Evolutionary conservation across 2,888 invertebrate species (phyloP).

Genomic region (Thymelicus acteon): DNA sequence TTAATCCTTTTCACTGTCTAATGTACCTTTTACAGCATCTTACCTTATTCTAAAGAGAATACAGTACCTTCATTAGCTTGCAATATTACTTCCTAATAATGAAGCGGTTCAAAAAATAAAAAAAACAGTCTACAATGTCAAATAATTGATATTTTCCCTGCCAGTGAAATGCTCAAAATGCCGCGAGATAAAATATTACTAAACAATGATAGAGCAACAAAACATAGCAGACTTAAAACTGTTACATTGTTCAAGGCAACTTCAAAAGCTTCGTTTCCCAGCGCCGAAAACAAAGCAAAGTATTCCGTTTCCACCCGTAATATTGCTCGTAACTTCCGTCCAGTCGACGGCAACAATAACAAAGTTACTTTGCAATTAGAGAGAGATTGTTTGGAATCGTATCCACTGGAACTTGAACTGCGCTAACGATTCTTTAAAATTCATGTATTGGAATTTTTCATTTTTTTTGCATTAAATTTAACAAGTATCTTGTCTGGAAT

Average conservation of each 20-base stretch:
- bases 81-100: too few species aligned
- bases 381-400: slow-evolving; percentile 50
- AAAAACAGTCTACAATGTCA: background rate
- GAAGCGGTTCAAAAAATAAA: too few species aligned
- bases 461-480: background rate
- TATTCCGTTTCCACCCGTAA: slow-evolving; percentile 43
- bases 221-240: slow-evolving; percentile 21
- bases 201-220: slow-evolving; percentile 11
- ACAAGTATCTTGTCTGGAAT: background rate
- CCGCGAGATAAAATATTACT: slow-evolving; percentile 4
- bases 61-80: too few species aligned
- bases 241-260: slow-evolving; percentile 26
- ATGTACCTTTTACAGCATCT: too few species aligned
- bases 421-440: slow-evolving; percentile 30
- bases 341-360: slow-evolving; percentile 59
- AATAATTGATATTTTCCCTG: background rate
- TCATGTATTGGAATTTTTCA: background rate
- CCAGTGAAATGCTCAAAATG: background rate
- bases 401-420: slow-evolving; percentile 51
- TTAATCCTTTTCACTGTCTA: too few species aligned
- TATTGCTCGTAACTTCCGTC: slow-evolving; percentile 52
- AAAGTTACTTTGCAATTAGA: slow-evolving; percentile 66
- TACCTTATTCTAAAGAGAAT: too few species aligned
- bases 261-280: slow-evolving; percentile 37
- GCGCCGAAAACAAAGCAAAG: slow-evolving; percentile 43